These are phyloP conservation scores for Lacerta agilis DNA, from an alignment of 2,797 vertebrate genomes.

Conservation along the genomic window DNA sequence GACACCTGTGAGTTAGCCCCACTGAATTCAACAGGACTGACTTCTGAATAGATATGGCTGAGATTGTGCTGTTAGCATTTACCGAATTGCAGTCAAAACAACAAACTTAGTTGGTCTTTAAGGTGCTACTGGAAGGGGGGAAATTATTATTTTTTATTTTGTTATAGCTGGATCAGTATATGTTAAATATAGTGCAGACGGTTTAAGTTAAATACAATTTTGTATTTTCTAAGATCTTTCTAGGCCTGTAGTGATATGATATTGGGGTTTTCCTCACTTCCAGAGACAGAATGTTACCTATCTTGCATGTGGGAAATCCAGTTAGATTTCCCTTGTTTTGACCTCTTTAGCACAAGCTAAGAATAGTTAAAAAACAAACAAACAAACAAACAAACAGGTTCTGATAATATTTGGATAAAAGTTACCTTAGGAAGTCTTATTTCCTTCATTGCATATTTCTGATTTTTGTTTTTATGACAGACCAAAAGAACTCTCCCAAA, in stretches of 20 bases:
- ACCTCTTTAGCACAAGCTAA: neutral
- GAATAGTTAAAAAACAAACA: neutral
- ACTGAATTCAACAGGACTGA: too few species aligned
- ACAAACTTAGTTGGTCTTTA: too few species aligned
- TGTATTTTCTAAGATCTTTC: neutral
- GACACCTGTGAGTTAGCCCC: too few species aligned
- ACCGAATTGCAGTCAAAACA: too few species aligned
- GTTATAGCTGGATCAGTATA: neutral
- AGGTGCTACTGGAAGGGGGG: too few species aligned
- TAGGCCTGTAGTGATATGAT: neutral
- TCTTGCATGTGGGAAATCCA: neutral
- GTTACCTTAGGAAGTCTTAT: slow-evolving; percentile 89
- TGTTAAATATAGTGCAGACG: neutral
- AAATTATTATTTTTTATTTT: too few species aligned
- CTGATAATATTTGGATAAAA: neutral
- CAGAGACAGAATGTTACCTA: neutral
- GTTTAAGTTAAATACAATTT: neutral
- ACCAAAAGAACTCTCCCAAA: slow-evolving; percentile 89
- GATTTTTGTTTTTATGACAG: slow-evolving; percentile 66
- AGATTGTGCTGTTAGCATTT: too few species aligned
- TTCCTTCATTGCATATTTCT: slow-evolving; percentile 88
- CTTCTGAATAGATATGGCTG: too few species aligned
- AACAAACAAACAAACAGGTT: too few species aligned
- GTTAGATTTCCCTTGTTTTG: neutral
- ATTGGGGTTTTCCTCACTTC: neutral